phyloP scores from a whole-genome alignment of 2,113 vertebrate genomes.

The Leiothrix lutea region DNA sequence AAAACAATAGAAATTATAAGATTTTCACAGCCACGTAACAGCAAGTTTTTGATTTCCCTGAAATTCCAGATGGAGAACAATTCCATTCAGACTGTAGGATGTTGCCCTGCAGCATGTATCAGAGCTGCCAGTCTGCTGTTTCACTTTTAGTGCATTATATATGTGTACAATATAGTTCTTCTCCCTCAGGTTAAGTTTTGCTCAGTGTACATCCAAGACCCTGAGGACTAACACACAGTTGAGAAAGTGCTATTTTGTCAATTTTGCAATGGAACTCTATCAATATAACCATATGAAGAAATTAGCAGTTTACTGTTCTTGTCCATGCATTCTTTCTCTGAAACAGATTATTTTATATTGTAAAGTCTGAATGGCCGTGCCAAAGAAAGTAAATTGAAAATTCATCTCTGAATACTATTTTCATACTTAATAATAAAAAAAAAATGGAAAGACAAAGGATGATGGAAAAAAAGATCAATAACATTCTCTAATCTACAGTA shows the following conservation, averaged over 20 bases:
- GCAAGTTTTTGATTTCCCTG: slow-evolving; percentile 66
- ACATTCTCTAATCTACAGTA: not conserved
- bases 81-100: slow-evolving; percentile 26
- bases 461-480: not conserved
- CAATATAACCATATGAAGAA: not conserved
- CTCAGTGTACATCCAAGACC: slow-evolving; percentile 37
- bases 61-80: slow-evolving; percentile 60
- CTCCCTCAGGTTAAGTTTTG: slow-evolving; percentile 32
- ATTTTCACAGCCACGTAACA: slow-evolving; percentile 34
- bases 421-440: not conserved
- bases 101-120: slow-evolving; percentile 61
- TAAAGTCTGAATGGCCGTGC: not conserved
- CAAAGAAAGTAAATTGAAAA: not conserved
- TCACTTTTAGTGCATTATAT: slow-evolving; percentile 40
- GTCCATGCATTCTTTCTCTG: not conserved
- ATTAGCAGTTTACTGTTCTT: slow-evolving; percentile 13
- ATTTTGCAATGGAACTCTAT: not conserved
- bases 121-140: slow-evolving; percentile 31
- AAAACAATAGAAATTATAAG: slow-evolving; percentile 56
- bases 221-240: not conserved
- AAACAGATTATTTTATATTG: slow-evolving; percentile 11
- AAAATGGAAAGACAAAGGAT: not conserved
- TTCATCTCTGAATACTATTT: not conserved
- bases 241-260: slow-evolving; percentile 52
- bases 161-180: slow-evolving; percentile 40